Conservation (phyloP, 2,888 invertebrate genomes). For the Acrobasis repandana region DNA sequence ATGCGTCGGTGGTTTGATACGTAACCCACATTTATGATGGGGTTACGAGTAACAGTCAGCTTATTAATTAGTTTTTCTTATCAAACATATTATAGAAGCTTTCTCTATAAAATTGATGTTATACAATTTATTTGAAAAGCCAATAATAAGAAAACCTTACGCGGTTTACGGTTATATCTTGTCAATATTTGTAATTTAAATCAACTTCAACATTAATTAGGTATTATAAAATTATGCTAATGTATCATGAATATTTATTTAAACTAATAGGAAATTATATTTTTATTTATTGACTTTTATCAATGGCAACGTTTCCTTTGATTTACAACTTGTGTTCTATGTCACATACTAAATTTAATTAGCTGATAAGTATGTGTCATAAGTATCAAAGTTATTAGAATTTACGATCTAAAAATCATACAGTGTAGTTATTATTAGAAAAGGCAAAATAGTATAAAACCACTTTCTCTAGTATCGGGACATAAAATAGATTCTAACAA, state of each 20-base stretch:
- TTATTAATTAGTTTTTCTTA: too few relatives aligned
- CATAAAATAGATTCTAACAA: too few relatives aligned
- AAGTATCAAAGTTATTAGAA: background rate
- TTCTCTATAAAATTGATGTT: background rate
- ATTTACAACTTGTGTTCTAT: background rate
- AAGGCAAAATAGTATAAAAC: too few relatives aligned
- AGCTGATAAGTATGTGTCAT: background rate
- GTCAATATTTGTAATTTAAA: background rate
- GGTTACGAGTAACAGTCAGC: too few relatives aligned
- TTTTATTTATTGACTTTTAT: background rate
- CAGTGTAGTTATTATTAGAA: too few relatives aligned
- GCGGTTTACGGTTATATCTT: background rate
- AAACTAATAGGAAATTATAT: background rate
- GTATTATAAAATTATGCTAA: background rate
- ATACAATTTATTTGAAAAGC: background rate
- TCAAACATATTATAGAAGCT: background rate
- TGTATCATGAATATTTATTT: background rate
- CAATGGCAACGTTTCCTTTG: background rate
- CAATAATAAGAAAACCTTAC: background rate
- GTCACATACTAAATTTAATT: background rate
- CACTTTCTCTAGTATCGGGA: too few relatives aligned
- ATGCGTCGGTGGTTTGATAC: too few relatives aligned
- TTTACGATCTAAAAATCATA: background rate
- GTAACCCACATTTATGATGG: too few relatives aligned
- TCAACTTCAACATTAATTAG: background rate